A percentile compares a stretch with the other conserved stretches of the same genome.
Evolutionary conservation across 2,797 vertebrate genomes (phyloP).

Genomic region (Orientallactaga sibirica): DNA sequence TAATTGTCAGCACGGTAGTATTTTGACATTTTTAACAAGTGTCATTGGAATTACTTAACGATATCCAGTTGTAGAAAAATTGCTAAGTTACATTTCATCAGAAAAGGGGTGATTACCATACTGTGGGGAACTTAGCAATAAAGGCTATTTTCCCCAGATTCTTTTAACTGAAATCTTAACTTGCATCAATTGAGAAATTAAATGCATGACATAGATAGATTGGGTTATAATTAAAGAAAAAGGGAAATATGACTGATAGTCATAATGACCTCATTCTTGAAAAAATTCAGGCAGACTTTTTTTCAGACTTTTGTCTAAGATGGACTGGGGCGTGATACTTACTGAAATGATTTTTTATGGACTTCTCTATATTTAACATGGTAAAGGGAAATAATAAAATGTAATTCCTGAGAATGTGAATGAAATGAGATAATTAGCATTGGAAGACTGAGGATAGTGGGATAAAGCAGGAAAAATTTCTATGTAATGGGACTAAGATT

Average conservation of each 20-base stretch:
- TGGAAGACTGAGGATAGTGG: not conserved
- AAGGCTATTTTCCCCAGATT: not conserved
- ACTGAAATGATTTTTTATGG: not conserved
- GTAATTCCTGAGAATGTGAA: not conserved
- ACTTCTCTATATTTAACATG: not conserved
- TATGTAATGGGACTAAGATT: not conserved
- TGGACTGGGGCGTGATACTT: not conserved
- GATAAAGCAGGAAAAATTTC: not conserved
- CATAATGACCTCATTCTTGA: conserved; percentile 17
- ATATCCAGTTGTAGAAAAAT: conserved; percentile 1
- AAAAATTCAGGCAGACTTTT: not conserved
- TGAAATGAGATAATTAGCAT: not conserved
- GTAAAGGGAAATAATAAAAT: not conserved
- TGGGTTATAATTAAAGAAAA: not conserved
- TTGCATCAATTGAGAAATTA: conserved; percentile 63
- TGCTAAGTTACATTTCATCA: conserved; percentile 58
- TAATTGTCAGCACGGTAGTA: conserved; percentile 13
- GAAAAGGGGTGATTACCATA: not conserved
- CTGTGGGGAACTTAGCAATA: not conserved
- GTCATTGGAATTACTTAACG: not conserved
- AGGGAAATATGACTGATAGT: not conserved
- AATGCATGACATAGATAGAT: not conserved
- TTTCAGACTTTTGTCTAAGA: not conserved
- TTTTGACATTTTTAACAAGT: conserved; percentile 27
- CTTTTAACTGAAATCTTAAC: conserved; percentile 17